These are phyloP conservation scores for Phycodurus eques DNA, from an alignment of 2,113 vertebrate genomes.

Conservation along the genomic window DNA sequence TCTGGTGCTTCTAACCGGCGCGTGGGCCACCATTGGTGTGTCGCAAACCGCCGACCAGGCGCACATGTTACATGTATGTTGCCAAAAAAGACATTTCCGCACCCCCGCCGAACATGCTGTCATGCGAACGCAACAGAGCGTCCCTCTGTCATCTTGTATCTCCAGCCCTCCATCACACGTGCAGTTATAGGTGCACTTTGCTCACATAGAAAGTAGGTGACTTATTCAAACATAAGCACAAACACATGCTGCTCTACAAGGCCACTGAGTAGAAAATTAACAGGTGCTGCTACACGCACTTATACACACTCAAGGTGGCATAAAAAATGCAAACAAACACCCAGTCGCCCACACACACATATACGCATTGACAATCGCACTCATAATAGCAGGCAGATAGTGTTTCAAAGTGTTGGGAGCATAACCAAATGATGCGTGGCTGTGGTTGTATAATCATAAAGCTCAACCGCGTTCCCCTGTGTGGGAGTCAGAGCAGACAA, in stretches of 20 bases:
- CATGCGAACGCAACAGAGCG: conserved; percentile 56
- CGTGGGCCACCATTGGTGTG: conserved; percentile 35
- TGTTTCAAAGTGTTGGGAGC: conserved; percentile 35
- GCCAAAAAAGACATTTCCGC: conserved; percentile 73
- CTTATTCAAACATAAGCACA: conserved; percentile 5
- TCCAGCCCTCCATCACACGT: conserved; percentile 27
- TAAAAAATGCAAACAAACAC: conserved; percentile 10
- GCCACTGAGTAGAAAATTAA: conserved; percentile 15
- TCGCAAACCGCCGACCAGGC: conserved; percentile 54
- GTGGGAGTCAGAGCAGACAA: conserved; percentile 47
- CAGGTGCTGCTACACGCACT: conserved; percentile 31
- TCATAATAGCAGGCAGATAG: conserved; percentile 38
- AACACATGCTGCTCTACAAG: conserved; percentile 8
- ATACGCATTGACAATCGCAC: conserved; percentile 13
- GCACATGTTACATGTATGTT: conserved; percentile 75
- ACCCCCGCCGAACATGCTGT: conserved; percentile 57
- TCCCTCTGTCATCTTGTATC: conserved; percentile 65
- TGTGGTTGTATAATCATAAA: conserved; percentile 60
- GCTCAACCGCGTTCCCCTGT: conserved; percentile 46
- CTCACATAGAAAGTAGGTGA: conserved; percentile 7
- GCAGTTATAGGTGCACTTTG: conserved; percentile 14
- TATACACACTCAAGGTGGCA: conserved; percentile 2
- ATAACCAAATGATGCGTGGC: conserved; percentile 56
- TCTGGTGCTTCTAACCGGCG: conserved; percentile 66
- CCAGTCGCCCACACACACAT: not conserved